Conservation (phyloP, 2,797 vertebrate genomes). For the Adelosebastes latens region DNA sequence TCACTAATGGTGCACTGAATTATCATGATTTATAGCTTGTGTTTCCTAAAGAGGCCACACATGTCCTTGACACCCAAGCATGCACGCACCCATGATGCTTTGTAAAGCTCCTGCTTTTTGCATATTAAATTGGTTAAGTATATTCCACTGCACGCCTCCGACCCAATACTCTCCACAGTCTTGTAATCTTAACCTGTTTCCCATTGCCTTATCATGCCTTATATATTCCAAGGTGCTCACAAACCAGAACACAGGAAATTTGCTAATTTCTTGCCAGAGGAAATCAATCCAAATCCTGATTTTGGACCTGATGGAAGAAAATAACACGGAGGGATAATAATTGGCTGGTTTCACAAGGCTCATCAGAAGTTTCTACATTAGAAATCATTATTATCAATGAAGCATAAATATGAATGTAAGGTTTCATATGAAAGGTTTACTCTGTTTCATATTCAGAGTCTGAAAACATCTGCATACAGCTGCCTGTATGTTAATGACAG, state of each 20-base stretch:
- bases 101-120: slow-evolving; percentile 9
- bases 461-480: slow-evolving; percentile 29
- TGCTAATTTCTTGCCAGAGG: slow-evolving; percentile 40
- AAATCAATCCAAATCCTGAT: slow-evolving; percentile 59
- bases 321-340: slow-evolving; percentile 33
- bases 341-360: slow-evolving; percentile 1
- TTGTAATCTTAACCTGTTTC: slow-evolving; percentile 49
- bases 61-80: not conserved
- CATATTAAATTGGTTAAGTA: slow-evolving; percentile 26
- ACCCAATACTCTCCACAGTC: slow-evolving; percentile 32
- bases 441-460: slow-evolving; percentile 9
- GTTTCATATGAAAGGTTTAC: not conserved
- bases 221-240: slow-evolving; percentile 52
- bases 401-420: not conserved
- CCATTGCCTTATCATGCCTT: slow-evolving; percentile 34
- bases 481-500: not conserved
- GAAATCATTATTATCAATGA: slow-evolving; percentile 19
- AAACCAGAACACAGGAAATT: slow-evolving; percentile 57
- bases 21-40: not conserved
- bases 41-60: slow-evolving; percentile 9
- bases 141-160: slow-evolving; percentile 37
- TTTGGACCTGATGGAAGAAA: slow-evolving; percentile 44
- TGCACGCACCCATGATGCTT: not conserved
- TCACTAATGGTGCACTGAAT: not conserved
- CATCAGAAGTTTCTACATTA: slow-evolving; percentile 27